Conservation (phyloP, 2,113 vertebrate species). For the Herpetotheres cachinnans region DNA sequence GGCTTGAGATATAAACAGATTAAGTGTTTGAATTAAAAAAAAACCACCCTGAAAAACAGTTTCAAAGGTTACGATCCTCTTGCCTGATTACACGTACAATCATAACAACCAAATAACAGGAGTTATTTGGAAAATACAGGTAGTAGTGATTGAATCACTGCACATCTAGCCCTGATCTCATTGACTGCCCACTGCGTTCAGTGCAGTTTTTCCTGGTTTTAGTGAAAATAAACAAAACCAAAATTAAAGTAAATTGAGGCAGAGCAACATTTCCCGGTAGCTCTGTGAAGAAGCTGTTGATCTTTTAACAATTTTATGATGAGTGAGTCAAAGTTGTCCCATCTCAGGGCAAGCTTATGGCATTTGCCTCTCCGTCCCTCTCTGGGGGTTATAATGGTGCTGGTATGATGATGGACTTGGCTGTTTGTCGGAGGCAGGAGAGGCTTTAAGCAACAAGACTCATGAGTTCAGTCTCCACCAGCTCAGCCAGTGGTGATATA, state of each 20-base stretch:
- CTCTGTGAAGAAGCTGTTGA: background rate
- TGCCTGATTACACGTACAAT: background rate
- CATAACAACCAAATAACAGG: background rate
- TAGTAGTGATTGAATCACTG: background rate
- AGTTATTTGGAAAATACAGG: background rate
- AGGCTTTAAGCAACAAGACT: background rate
- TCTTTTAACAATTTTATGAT: background rate
- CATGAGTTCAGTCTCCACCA: background rate
- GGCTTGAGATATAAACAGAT: background rate
- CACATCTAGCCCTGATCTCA: background rate
- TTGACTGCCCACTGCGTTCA: too few relatives aligned
- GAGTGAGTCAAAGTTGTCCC: background rate
- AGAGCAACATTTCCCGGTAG: background rate
- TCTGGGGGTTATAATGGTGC: too few relatives aligned
- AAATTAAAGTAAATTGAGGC: background rate
- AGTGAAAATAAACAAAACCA: background rate
- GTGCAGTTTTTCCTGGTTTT: background rate
- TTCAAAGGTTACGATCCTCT: background rate
- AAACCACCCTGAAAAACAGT: background rate
- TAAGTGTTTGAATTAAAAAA: background rate
- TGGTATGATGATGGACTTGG: background rate
- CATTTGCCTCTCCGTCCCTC: background rate
- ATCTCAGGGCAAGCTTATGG: background rate
- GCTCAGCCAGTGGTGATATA: background rate
- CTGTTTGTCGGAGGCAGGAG: background rate